Conservation (phyloP, 2,888 invertebrate species). For the Dynastes maya region DNA sequence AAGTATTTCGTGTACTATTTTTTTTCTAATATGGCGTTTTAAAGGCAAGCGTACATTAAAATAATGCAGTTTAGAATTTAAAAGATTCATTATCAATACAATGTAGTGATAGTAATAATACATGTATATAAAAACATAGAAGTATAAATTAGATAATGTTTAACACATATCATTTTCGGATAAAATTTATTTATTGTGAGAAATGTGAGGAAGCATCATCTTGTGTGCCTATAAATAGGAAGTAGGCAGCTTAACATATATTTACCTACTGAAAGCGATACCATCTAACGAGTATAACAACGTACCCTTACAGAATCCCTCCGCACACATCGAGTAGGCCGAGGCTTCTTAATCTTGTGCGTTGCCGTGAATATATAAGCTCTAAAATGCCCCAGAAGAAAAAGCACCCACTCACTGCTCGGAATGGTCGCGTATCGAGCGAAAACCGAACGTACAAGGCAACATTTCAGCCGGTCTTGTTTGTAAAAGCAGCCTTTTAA, state of each 20-base stretch:
- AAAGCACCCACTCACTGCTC: slow-evolving; percentile 57
- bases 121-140: too few relatives aligned
- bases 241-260: slow-evolving; percentile 3
- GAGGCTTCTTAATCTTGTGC: slow-evolving; percentile 67
- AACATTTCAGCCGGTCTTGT: slow-evolving; percentile 58
- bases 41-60: too few relatives aligned
- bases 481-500: slow-evolving; percentile 61
- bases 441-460: neutral
- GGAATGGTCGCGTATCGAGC: slow-evolving; percentile 52
- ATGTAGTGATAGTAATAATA: too few relatives aligned
- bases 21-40: too few relatives aligned
- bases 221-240: neutral
- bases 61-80: too few relatives aligned
- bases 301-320: slow-evolving; percentile 52
- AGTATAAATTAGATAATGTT: too few relatives aligned
- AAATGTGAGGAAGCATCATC: too few relatives aligned
- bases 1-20: too few relatives aligned
- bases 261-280: slow-evolving; percentile 5
- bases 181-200: too few relatives aligned
- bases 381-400: slow-evolving; percentile 62
- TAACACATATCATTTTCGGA: too few relatives aligned
- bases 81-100: too few relatives aligned
- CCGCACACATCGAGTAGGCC: slow-evolving; percentile 65
- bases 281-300: slow-evolving; percentile 13
- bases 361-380: slow-evolving; percentile 68